Evolutionary conservation across 2,888 invertebrate genomes (phyloP).

Genomic region (Scaptomyza reducta): DNA sequence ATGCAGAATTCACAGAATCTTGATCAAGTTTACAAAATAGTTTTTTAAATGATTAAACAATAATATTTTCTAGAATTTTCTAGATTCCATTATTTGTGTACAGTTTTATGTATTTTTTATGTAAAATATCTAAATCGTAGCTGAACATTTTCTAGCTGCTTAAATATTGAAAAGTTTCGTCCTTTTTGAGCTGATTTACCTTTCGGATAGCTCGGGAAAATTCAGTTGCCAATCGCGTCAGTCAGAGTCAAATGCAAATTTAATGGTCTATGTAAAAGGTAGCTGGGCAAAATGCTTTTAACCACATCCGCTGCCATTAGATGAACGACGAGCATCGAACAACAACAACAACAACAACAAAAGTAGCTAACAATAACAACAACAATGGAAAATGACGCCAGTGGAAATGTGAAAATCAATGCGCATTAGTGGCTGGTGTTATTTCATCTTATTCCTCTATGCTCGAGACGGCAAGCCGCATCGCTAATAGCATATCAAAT

Average conservation of each 20-base stretch:
- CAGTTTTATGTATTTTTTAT: not conserved
- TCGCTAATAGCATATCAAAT: constrained; percentile 61
- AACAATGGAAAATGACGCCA: constrained; percentile 69
- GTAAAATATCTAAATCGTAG: not conserved
- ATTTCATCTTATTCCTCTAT: constrained; percentile 62
- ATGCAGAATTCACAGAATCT: no score
- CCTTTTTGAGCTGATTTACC: constrained; percentile 10
- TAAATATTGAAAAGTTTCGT: constrained; percentile 48
- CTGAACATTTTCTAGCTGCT: constrained; percentile 14
- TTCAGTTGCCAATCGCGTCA: constrained; percentile 63
- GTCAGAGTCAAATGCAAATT: constrained; percentile 79
- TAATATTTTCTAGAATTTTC: no score
- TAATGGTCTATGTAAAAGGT: constrained; percentile 78
- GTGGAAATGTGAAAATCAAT: constrained; percentile 74
- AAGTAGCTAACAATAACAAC: constrained; percentile 22
- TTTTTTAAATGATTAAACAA: no score
- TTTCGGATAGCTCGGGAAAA: constrained; percentile 7
- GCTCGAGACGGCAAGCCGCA: constrained; percentile 33
- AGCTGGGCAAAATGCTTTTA: constrained; percentile 77
- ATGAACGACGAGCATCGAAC: constrained; percentile 35
- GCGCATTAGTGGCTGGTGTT: constrained; percentile 72
- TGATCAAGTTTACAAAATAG: no score
- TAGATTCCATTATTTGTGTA: not conserved
- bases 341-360: constrained; percentile 3
- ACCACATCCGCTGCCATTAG: constrained; percentile 80